These are phyloP conservation scores for Actinopyga echinites DNA, from an alignment of 53 echinoderm and acorn worm species.

Conservation along the genomic window DNA sequence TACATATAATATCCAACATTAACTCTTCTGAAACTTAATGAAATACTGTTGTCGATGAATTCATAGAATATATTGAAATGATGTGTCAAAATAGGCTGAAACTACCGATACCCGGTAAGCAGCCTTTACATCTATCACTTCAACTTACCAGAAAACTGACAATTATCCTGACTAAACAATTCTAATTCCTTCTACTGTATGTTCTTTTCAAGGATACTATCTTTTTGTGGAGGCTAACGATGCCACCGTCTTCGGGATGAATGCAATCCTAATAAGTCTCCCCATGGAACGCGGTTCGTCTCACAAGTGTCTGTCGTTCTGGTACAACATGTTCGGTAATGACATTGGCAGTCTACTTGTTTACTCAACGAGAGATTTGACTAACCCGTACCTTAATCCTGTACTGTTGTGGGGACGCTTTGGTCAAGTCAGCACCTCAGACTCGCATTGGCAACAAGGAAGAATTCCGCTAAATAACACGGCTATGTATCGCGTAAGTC, in stretches of 20 bases:
- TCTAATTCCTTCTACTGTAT: no score
- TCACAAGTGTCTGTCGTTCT: constrained; percentile 57
- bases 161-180: no score
- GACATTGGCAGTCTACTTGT: constrained; percentile 30
- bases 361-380: constrained; percentile 18
- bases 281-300: background rate
- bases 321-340: constrained; percentile 72
- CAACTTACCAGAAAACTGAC: no score
- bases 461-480: background rate
- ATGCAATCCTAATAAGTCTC: constrained; percentile 13
- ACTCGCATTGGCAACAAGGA: constrained; percentile 16
- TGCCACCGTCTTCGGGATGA: background rate
- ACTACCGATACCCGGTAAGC: no score
- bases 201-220: constrained; percentile 44
- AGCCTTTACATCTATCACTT: no score
- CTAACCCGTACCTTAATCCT: background rate
- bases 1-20: no score
- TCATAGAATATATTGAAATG: no score
- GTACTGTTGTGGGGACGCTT: constrained; percentile 22
- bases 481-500: constrained; percentile 8
- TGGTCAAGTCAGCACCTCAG: background rate
- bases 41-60: no score
- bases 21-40: no score
- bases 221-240: constrained; percentile 43
- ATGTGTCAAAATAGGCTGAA: no score